These are phyloP conservation scores for Pteropus rufus DNA, from an alignment of 2,797 vertebrate species.

Conservation along the genomic window DNA sequence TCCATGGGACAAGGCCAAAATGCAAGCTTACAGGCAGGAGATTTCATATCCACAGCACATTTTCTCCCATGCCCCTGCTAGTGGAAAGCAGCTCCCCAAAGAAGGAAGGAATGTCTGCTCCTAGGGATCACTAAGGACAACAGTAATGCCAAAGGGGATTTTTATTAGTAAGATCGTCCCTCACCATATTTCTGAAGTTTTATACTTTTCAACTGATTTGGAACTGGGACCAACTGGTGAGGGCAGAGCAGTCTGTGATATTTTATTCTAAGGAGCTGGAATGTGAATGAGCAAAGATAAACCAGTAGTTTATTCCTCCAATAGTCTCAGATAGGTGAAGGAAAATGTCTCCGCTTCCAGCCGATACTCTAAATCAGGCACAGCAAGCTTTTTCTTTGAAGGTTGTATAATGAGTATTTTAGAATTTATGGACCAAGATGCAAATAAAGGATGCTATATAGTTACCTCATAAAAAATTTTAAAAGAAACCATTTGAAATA, in stretches of 20 bases:
- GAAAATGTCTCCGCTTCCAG: neutral
- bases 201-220: neutral
- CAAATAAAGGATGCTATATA: neutral
- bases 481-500: neutral
- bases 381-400: neutral
- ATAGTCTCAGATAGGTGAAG: neutral
- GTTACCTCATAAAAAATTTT: neutral
- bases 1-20: conserved; percentile 44
- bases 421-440: neutral
- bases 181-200: neutral
- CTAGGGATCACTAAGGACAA: neutral
- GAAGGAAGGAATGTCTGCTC: neutral
- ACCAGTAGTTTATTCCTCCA: neutral
- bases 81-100: neutral
- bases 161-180: neutral
- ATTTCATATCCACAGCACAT: conserved; percentile 13
- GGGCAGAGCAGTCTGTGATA: neutral
- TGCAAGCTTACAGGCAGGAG: conserved; percentile 1
- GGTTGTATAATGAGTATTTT: neutral
- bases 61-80: conserved; percentile 21
- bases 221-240: neutral
- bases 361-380: neutral
- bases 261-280: neutral
- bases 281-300: neutral
- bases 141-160: neutral